Evolutionary conservation across 2,888 invertebrate species (phyloP).

Genomic region (Stratiomys singularior): DNA sequence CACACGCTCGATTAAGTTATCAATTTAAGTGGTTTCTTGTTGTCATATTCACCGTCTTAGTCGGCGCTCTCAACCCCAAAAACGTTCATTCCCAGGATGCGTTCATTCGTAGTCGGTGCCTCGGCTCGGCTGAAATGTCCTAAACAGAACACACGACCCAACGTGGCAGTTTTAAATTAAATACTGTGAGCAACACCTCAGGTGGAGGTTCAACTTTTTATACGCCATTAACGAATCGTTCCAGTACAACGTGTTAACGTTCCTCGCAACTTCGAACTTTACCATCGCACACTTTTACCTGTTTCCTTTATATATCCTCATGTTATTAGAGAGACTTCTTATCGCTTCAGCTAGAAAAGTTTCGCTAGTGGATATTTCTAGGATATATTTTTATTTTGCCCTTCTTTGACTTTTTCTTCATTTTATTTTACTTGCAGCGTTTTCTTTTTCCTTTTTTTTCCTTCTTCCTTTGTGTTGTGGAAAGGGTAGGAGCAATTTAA

Average conservation of each 20-base stretch:
- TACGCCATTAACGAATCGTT: slow-evolving; percentile 41
- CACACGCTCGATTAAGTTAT: slow-evolving; percentile 44
- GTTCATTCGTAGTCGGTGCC: not conserved
- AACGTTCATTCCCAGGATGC: not conserved
- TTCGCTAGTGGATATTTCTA: not conserved
- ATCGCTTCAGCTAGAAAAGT: not conserved
- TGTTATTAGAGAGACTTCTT: no score
- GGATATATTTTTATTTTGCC: slow-evolving; percentile 5
- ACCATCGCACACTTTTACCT: not conserved
- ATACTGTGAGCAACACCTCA: slow-evolving; percentile 28
- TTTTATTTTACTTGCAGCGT: no score
- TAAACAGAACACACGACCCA: not conserved
- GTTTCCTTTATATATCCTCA: not conserved
- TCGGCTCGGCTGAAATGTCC: no score
- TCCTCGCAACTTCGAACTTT: not conserved
- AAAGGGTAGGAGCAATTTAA: not conserved
- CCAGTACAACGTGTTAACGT: slow-evolving; percentile 19
- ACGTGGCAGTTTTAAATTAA: slow-evolving; percentile 29
- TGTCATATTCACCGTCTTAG: slow-evolving; percentile 20
- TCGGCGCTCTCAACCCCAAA: not conserved
- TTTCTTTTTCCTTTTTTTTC: no score
- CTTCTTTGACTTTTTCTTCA: not conserved
- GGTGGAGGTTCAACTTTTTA: slow-evolving; percentile 42
- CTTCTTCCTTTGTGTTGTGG: no score
- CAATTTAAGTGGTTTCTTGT: slow-evolving; percentile 38